Conservation (phyloP, 2,797 vertebrate genomes). For the Hyperoplus immaculatus region DNA sequence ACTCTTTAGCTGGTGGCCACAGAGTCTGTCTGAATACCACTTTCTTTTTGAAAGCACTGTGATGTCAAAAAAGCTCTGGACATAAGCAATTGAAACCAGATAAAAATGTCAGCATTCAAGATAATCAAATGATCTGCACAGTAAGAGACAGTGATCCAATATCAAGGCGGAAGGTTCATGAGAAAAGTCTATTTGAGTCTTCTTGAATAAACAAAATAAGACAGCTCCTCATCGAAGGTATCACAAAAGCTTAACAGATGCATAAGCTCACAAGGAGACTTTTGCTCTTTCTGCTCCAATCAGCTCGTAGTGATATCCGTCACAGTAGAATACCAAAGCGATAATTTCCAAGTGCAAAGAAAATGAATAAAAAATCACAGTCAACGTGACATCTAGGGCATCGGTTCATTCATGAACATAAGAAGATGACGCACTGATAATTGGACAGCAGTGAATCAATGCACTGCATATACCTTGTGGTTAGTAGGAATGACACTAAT, state of each 20-base stretch:
- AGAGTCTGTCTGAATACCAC: conserved; percentile 2
- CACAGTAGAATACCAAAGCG: conserved; percentile 4
- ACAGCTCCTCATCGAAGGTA: conserved; percentile 7
- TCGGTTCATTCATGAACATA: neutral
- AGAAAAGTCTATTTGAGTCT: conserved; percentile 8
- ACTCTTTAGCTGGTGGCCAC: conserved; percentile 1
- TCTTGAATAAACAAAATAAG: neutral
- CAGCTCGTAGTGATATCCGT: neutral
- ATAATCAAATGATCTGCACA: conserved; percentile 5
- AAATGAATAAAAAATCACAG: neutral
- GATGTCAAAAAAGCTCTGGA: neutral
- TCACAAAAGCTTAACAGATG: conserved; percentile 23
- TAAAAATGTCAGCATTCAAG: neutral
- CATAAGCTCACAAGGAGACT: conserved; percentile 19
- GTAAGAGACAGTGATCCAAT: neutral
- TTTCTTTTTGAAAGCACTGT: neutral
- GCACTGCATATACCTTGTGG: neutral
- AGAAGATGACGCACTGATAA: neutral
- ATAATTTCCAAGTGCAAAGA: neutral
- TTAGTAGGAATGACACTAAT: conserved; percentile 19
- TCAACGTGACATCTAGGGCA: neutral
- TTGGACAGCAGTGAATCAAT: neutral
- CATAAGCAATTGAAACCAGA: conserved; percentile 5
- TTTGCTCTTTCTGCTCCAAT: conserved; percentile 16
- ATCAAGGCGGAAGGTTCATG: conserved; percentile 3